Evolutionary conservation across 2,797 vertebrate genomes (phyloP), one percentile per base, ranked within the genome.

Genomic region (Brotula barbata): DNA sequence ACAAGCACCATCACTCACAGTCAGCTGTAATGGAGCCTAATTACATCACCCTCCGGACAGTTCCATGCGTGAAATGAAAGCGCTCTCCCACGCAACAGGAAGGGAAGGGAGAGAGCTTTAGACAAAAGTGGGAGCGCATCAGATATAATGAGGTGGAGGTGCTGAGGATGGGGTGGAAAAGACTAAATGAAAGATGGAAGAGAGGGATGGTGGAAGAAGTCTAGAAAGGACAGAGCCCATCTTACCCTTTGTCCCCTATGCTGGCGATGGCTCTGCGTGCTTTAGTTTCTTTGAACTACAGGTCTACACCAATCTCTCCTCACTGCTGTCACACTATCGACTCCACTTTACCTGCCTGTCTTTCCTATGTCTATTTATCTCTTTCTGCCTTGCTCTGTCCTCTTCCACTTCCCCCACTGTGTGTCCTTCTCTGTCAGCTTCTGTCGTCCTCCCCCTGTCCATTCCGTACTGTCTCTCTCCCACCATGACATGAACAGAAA

Each of bases 361-460:
- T 62, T 52, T 44, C 58, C 58, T 46, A 71, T 56, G 64, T 64
- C 69, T 68, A 58, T 85, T 87, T 80, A 85, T 83, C 82, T 85
- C 56, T 37, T 57, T 58, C 59, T n/a, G 62, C 63, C 55, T 60
- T 41, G 14, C 56, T 67, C 8, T 5, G 37, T 51, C 48, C 53
- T 59, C 21, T 58, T 50, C 78, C 63, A 71, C 65, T 77, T 77
- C 73, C 54, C 61, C 78, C 48, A 47, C 64, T 74, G 60, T 66
- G 73, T 77, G 4, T 28, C 83, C 78, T 84, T 80, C 75, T 71
- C 75, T 85, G 83, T 80, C 83, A 76, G 70, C 28, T 64, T 28
- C 25, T 72, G 64, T 73, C 66, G 73, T 58, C 19, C 51, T 43
- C 59, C 58, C 59, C 50, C 42, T 51, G 20, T 44, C 58, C 45